These are phyloP conservation scores for Ptilonorhynchus violaceus DNA, from an alignment of 2,113 vertebrate genomes.

Conservation along the genomic window DNA sequence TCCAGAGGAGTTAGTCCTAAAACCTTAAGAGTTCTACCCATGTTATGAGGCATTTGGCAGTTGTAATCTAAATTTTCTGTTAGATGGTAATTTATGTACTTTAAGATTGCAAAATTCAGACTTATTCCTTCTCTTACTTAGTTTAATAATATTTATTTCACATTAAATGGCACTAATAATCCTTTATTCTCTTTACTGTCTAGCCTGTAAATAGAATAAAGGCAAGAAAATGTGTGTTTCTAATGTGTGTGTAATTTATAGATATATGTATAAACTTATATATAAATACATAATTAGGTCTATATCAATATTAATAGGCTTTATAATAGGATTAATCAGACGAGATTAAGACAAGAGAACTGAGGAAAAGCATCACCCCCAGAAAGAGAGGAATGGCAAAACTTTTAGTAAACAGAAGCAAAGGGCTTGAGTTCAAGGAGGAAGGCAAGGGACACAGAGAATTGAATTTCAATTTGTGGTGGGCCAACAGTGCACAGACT, in stretches of 20 bases:
- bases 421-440: neutral
- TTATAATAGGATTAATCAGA: neutral
- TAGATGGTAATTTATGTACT: neutral
- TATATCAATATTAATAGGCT: neutral
- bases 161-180: neutral
- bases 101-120: neutral
- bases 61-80: neutral
- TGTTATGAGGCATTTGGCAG: neutral
- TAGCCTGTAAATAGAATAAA: neutral
- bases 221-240: neutral
- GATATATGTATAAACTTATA: neutral
- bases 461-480: neutral
- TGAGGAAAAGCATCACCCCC: accelerated
- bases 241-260: neutral
- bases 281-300: neutral
- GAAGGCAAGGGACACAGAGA: neutral
- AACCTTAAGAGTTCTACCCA: neutral
- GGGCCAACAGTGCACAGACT: neutral
- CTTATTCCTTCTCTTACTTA: neutral
- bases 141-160: neutral
- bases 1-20: neutral
- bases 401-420: neutral
- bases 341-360: neutral
- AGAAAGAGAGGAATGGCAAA: neutral
- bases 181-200: neutral